These are phyloP conservation scores for Nannoperca obscura DNA, from an alignment of 2,797 vertebrate species.

Conservation along the genomic window DNA sequence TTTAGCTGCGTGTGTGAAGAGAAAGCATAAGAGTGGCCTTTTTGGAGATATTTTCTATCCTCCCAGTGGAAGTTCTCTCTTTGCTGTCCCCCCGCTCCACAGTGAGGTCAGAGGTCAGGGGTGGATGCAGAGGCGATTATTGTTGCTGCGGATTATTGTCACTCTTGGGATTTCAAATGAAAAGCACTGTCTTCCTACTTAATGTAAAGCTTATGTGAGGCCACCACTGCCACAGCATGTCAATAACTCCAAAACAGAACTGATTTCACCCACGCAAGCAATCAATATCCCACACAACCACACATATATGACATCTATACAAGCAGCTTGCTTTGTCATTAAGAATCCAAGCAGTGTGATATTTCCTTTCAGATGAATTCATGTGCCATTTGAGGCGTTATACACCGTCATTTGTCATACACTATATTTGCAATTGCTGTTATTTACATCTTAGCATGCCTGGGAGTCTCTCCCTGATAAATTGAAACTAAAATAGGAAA, in stretches of 20 bases:
- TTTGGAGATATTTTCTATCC: conserved; percentile 41
- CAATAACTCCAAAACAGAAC: conserved; percentile 37
- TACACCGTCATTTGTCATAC: conserved; percentile 49
- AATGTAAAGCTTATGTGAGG: background rate
- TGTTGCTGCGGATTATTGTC: conserved; percentile 47
- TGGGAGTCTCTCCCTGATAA: conserved; percentile 55
- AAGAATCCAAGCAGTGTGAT: conserved; percentile 31
- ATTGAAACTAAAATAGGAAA: conserved; percentile 53
- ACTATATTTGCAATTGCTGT: conserved; percentile 41
- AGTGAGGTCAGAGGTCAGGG: conserved; percentile 44
- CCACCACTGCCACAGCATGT: conserved; percentile 2
- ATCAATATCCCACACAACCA: conserved; percentile 44
- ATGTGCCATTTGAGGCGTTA: conserved; percentile 55
- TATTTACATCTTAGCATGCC: conserved; percentile 61
- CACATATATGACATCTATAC: conserved; percentile 28
- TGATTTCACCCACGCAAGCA: conserved; percentile 21
- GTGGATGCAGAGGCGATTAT: conserved; percentile 41
- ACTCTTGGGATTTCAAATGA: conserved; percentile 38
- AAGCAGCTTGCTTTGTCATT: conserved; percentile 40
- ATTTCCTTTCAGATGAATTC: conserved; percentile 55
- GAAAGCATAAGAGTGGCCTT: conserved; percentile 31
- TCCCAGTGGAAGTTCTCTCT: conserved; percentile 24
- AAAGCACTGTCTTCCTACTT: conserved; percentile 24
- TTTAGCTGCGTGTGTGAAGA: conserved; percentile 43
- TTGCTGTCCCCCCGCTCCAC: background rate